Evolutionary conservation across 2,113 vertebrate genomes (phyloP).

Genomic region (Sander vitreus): DNA sequence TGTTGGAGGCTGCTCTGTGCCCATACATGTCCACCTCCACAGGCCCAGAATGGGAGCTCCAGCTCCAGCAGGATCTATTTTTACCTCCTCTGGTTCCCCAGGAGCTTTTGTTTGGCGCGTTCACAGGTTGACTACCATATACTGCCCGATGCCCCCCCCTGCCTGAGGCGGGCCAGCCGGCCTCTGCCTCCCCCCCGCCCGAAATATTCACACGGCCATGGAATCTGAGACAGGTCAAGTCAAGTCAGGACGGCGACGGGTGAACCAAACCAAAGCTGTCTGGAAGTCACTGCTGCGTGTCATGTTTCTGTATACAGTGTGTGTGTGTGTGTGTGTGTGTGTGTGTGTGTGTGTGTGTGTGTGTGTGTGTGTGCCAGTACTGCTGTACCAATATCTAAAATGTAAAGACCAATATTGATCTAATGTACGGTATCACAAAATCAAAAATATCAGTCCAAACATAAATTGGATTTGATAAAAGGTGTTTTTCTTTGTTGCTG

Average conservation of each 20-base stretch:
- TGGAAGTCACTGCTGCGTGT: conserved; percentile 41
- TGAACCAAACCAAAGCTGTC: conserved; percentile 16
- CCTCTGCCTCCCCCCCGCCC: neutral
- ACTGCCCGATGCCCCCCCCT: conserved; percentile 21
- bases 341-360: conserved; percentile 23
- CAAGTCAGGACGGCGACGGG: conserved; percentile 12
- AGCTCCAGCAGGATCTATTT: conserved; percentile 57
- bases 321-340: conserved; percentile 32
- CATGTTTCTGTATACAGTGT: conserved; percentile 48
- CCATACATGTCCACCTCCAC: conserved; percentile 46
- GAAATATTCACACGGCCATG: conserved; percentile 70
- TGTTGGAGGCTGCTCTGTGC: neutral
- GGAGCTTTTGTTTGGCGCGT: conserved; percentile 62
- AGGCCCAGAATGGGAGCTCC: conserved; percentile 27
- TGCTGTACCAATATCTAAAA: too few relatives aligned
- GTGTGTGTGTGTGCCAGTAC: conserved; percentile 15
- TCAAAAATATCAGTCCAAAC: too few relatives aligned
- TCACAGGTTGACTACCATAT: conserved; percentile 61
- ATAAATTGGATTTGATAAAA: too few relatives aligned
- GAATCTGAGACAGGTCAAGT: conserved; percentile 53
- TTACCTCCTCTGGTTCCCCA: conserved; percentile 45
- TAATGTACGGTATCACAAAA: too few relatives aligned
- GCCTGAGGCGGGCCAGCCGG: too few relatives aligned
- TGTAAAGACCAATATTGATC: too few relatives aligned
- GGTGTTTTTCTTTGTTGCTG: too few relatives aligned